A percentile compares a stretch with the other conserved stretches of the same genome.
These are phyloP conservation scores for Nephila pilipes DNA, from an alignment of 1,140 invertebrate genomes.

Conservation along the genomic window DNA sequence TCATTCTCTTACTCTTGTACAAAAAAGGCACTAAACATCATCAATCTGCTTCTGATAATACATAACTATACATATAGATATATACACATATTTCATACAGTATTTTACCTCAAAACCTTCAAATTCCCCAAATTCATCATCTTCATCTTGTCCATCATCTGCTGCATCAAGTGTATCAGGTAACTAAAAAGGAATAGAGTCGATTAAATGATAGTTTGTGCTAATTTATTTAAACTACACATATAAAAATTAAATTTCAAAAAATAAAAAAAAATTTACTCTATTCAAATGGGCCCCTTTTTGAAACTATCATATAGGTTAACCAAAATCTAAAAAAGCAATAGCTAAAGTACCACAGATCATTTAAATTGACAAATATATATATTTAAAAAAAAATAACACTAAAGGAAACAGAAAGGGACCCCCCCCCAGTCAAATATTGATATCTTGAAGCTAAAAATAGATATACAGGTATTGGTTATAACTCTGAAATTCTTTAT, in stretches of 20 bases:
- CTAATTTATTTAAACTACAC: neutral
- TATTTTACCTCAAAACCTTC: conserved; percentile 72
- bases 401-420: too few species aligned
- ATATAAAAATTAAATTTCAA: neutral
- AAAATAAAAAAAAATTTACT: neutral
- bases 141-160: conserved; percentile 64
- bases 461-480: too few species aligned
- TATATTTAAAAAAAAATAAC: too few species aligned
- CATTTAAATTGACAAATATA: neutral
- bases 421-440: too few species aligned
- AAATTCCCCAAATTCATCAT: conserved; percentile 76
- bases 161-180: conserved; percentile 10
- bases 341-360: neutral
- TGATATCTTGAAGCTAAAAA: too few species aligned
- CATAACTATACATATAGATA: too few species aligned
- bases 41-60: too few species aligned
- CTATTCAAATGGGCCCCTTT: neutral
- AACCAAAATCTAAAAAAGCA: neutral
- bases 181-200: conserved; percentile 11
- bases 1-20: too few species aligned
- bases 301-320: neutral
- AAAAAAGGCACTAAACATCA: too few species aligned
- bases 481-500: too few species aligned
- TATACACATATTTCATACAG: too few species aligned
- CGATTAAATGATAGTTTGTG: too few species aligned